A percentile compares a stretch with the other conserved stretches of the same genome.
Conservation (phyloP, 64 coral and sea anemone species). For the Acropora tenuis region DNA sequence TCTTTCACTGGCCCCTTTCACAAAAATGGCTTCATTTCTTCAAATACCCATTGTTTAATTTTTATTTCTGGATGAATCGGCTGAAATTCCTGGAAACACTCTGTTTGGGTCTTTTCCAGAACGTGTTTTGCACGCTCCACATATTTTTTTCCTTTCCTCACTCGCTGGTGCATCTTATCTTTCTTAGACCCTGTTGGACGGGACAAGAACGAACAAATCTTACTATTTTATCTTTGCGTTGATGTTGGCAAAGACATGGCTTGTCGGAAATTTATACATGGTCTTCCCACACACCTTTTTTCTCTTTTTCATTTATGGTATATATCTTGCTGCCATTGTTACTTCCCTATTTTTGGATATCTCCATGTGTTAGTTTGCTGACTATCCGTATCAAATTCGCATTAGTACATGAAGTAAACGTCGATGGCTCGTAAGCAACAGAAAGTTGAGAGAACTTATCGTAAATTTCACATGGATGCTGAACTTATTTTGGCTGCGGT, state of each 20-base stretch:
- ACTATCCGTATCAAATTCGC: no score
- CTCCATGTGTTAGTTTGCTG: no score
- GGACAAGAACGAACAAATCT: background rate
- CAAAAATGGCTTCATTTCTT: conserved; percentile 69
- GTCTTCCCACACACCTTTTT: background rate
- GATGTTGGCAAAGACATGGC: no score
- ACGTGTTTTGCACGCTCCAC: conserved; percentile 57
- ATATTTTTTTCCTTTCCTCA: conserved; percentile 58
- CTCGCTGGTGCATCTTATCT: conserved; percentile 39
- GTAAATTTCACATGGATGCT: no score
- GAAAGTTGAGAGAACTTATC: no score
- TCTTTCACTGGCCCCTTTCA: conserved; percentile 60
- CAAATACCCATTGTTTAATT: conserved; percentile 75
- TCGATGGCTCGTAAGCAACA: no score
- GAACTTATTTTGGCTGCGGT: no score
- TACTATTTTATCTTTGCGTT: no score
- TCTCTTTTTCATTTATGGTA: background rate
- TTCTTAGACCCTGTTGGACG: conserved; percentile 60
- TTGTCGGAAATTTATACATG: no score
- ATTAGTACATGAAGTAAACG: no score
- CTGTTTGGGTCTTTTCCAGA: conserved; percentile 65
- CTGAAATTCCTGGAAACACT: conserved; percentile 63
- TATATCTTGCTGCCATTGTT: no score
- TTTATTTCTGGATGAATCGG: conserved; percentile 71
- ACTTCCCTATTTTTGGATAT: no score